phyloP scores from a whole-genome alignment of 2,797 vertebrate genomes.

The Xyrichtys novacula region DNA sequence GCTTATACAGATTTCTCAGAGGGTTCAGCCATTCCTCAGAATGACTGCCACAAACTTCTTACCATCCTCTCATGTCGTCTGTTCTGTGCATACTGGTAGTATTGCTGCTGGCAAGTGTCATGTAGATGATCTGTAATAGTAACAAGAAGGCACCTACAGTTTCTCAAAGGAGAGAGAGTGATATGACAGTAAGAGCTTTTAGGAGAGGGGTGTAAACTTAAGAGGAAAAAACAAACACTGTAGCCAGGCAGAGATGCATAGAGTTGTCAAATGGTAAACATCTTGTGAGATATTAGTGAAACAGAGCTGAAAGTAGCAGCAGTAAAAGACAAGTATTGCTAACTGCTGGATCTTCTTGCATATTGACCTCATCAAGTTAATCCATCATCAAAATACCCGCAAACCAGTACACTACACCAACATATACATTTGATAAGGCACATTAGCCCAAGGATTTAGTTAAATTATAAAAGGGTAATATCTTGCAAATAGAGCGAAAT shows the following conservation, averaged over 20 bases:
- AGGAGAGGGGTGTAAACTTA: neutral
- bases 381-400: constrained; percentile 59
- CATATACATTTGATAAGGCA: constrained; percentile 71
- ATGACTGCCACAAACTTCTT: constrained; percentile 4
- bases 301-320: constrained; percentile 45
- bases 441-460: constrained; percentile 63
- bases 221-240: constrained; percentile 21
- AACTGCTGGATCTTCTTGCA: constrained; percentile 65
- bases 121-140: constrained; percentile 9
- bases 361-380: constrained; percentile 58
- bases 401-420: constrained; percentile 48
- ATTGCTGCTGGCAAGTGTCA: neutral
- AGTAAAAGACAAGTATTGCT: constrained; percentile 59
- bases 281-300: constrained; percentile 45
- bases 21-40: neutral
- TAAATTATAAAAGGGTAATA: constrained; percentile 30
- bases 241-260: constrained; percentile 19
- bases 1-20: constrained; percentile 29
- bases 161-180: constrained; percentile 18
- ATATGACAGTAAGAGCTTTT: neutral
- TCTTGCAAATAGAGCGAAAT: constrained; percentile 30
- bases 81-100: constrained; percentile 20
- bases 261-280: constrained; percentile 24
- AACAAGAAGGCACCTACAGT: constrained; percentile 47
- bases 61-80: constrained; percentile 7